phyloP scores from a whole-genome alignment of 2,888 invertebrate genomes.

The Petrophora chlorosata region DNA sequence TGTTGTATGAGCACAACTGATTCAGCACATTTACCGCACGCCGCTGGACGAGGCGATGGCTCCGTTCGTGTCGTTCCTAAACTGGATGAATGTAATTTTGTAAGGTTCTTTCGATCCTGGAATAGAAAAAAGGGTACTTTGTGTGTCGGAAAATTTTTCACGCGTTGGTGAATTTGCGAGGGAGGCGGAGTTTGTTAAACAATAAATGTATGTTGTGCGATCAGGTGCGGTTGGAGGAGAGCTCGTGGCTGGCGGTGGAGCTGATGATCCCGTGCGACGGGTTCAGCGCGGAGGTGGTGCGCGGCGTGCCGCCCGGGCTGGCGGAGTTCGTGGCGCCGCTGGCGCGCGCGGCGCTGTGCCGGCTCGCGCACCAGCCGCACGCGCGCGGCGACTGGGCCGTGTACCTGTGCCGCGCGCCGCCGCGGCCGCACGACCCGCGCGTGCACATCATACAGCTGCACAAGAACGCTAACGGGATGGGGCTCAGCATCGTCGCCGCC shows the following conservation, averaged over 20 bases:
- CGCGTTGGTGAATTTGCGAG: too few relatives aligned
- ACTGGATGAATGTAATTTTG: too few relatives aligned
- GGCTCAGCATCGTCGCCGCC: slow-evolving; percentile 98
- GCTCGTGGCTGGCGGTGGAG: slow-evolving; percentile 94
- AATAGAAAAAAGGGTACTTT: too few relatives aligned
- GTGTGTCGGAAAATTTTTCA: too few relatives aligned
- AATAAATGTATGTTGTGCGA: neutral
- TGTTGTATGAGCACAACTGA: too few relatives aligned
- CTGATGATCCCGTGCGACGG: slow-evolving; percentile 98
- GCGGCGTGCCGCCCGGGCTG: slow-evolving; percentile 96
- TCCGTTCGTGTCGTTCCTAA: too few relatives aligned
- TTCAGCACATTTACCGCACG: too few relatives aligned
- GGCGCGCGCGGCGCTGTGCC: slow-evolving; percentile 93
- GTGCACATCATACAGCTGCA: slow-evolving; percentile 94
- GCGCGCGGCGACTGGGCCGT: slow-evolving; percentile 98
- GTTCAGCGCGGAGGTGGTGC: slow-evolving; percentile 97
- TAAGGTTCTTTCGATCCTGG: too few relatives aligned
- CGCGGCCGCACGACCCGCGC: slow-evolving; percentile 84
- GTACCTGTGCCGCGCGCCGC: slow-evolving; percentile 90
- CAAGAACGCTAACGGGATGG: slow-evolving; percentile 98
- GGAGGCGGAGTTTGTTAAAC: too few relatives aligned
- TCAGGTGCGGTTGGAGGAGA: slow-evolving; percentile 93
- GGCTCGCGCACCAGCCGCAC: slow-evolving; percentile 94
- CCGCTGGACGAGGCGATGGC: too few relatives aligned
- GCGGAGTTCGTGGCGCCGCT: slow-evolving; percentile 94